Evolutionary conservation across 2,113 vertebrate genomes (phyloP), one percentile per base, ranked within the genome.

Genomic region (Prinia subflava): DNA sequence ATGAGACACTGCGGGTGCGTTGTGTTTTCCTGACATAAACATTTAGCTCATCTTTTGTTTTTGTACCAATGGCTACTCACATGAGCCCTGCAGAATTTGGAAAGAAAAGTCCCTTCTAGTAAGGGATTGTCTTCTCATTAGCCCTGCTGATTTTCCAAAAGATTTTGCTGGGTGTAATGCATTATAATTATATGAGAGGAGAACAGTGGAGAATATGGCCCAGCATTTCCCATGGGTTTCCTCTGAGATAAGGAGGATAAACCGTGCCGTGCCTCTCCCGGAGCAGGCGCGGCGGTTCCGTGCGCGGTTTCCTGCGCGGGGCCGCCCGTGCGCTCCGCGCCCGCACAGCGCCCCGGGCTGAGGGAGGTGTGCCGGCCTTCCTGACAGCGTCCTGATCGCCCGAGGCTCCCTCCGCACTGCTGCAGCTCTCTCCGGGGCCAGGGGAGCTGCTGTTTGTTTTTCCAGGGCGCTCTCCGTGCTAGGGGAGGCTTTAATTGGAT

Each of bases 171-270:
- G 7, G 25, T 79, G 94, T 77, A 77, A 97, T 98, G 96, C 89
- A 97, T 97, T 96, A 94, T 94, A 97, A 97, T 95, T 95, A 95
- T 97, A 87, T 97, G 98, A 98, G 96, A 97, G 96, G 76, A 90
- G 95, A 97, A 83, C 68, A 75, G 96, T 77, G 92, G 52, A 96
- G 95, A 97, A 93, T 96, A 96, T 42, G 91, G 96, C 96, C 63
- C 53, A 92, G 89, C 90, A 55, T 97, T 98, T 98, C 98, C 98
- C 97, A 98, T 98, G 94, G 89, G 96, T 96, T 98, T 98, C 98
- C 98, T 98, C 53, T 9, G 93, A 93, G 98, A 98, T 98, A 98
- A 98, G 96, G 88, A 97, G 97, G 71, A 96, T 93, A 97, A 98
- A 97, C 9, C 39, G n/a, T 39, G 39, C 39, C 39, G 39, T 39